A percentile compares a stretch with the other conserved stretches of the same genome.
Conservation (phyloP, 2,113 vertebrate species). For the Aviceda subcristata region DNA sequence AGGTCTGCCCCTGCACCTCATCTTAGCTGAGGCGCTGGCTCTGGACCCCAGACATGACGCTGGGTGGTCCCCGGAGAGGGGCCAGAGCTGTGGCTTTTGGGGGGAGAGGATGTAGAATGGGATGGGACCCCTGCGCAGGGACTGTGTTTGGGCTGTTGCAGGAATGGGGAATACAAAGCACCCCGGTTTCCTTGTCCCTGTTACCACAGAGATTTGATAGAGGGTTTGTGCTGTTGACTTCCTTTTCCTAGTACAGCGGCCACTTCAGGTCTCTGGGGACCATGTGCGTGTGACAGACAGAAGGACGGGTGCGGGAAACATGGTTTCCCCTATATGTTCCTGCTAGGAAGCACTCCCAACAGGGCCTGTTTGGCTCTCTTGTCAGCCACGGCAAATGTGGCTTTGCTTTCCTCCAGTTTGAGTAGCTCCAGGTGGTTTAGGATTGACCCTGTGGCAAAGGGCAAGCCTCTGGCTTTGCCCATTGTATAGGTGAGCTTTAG, state of each 20-base stretch:
- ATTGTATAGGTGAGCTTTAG: background rate
- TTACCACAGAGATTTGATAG: background rate
- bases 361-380: background rate
- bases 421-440: background rate
- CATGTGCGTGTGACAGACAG: background rate
- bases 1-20: background rate
- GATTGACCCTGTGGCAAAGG: background rate
- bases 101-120: background rate
- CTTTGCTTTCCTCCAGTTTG: background rate
- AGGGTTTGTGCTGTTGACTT: background rate
- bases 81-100: background rate
- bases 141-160: accelerated
- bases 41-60: background rate
- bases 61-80: background rate
- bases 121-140: background rate
- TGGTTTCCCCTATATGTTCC: background rate
- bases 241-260: background rate
- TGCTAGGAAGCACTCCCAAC: background rate
- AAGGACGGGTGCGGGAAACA: background rate
- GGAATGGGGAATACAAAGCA: background rate
- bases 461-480: background rate
- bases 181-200: background rate
- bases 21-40: background rate
- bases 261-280: background rate
- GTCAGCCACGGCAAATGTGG: background rate